Evolutionary conservation across 2,888 invertebrate genomes (phyloP), one percentile per base, ranked within the genome.

Genomic region (Apantesis nais): DNA sequence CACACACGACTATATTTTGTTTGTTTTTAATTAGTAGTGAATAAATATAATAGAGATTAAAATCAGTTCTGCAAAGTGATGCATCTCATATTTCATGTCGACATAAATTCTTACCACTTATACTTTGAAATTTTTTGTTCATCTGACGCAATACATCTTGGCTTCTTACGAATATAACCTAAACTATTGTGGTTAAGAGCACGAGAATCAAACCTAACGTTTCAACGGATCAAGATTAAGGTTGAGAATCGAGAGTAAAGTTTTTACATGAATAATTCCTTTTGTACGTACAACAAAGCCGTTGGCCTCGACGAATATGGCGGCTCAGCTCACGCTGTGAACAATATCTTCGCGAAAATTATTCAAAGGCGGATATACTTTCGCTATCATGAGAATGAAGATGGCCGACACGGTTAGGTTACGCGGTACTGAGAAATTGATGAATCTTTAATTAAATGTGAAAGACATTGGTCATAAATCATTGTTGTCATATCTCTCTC

Each of bases 271-370:
- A 52, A 66, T 34, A 29, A 39, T 64, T 74, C 73, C 73, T 76
- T 78, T 74, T 39, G 58, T 79, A 76, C 62, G 66, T 65, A 72
- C 66, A 66, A 77, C 70, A 78, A 78, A 76, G 77, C 71, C 77
- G 72, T 70, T 70, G 74, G 74, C 69, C 68, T 71, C 67, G 52
- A 61, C 62, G 75, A 76, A 74, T 58, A 80, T 78, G 78, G 78
- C 78, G 76, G 62, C 55, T n/a, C 31, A 25, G 78, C 85, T 89
- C 93, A 88, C 85, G 92, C 93, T 92, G 94, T 83, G 94, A 92
- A 92, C 92, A 92, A 94, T 94, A 90, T 92, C 88, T 87, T 90
- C 85, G 92, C 91, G 88, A 91, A 93, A 90, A 93, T 91, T 90
- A 92, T 93, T 92, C 88, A 86, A 89, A 90, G 85, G 85, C 88